Conservation (phyloP, 2,113 vertebrate species). For the Phyllostomus hastatus region DNA sequence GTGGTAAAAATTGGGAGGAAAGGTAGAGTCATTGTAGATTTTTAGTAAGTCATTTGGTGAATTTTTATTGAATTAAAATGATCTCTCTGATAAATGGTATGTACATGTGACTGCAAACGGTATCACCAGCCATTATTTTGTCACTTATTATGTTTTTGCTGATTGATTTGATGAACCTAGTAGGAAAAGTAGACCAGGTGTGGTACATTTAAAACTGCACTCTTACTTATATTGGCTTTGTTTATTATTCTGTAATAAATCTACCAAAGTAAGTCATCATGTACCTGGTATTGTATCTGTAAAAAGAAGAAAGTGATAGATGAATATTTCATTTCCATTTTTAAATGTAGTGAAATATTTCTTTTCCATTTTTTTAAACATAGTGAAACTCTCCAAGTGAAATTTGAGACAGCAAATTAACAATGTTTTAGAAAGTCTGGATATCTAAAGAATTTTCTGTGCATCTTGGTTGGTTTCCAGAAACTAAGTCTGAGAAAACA, state of each 20-base stretch:
- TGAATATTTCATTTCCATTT: not conserved
- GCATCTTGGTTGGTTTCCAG: not conserved
- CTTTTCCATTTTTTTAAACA: not conserved
- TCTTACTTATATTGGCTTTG: not conserved
- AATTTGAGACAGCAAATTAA: slow-evolving; percentile 52
- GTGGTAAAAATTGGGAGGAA: not conserved
- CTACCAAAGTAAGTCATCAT: not conserved
- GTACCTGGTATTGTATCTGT: slow-evolving; percentile 2
- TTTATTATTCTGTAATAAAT: slow-evolving; percentile 58
- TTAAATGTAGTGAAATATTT: not conserved
- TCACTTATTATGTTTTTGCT: not conserved
- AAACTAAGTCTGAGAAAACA: slow-evolving; percentile 45
- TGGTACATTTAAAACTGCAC: not conserved
- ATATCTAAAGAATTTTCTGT: slow-evolving; percentile 28
- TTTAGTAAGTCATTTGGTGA: not conserved
- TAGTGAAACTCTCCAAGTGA: not conserved
- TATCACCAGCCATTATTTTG: not conserved
- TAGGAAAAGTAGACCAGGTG: slow-evolving; percentile 9
- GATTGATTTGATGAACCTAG: not conserved
- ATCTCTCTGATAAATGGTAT: not conserved
- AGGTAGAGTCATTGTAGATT: not conserved
- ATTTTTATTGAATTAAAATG: not conserved
- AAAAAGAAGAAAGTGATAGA: slow-evolving; percentile 38
- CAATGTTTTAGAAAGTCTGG: slow-evolving; percentile 41
- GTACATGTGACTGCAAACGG: not conserved